A percentile compares a stretch with the other conserved stretches of the same genome.
Conservation (phyloP, 1,140 invertebrate genomes). For the Bombus cullumanus region DNA sequence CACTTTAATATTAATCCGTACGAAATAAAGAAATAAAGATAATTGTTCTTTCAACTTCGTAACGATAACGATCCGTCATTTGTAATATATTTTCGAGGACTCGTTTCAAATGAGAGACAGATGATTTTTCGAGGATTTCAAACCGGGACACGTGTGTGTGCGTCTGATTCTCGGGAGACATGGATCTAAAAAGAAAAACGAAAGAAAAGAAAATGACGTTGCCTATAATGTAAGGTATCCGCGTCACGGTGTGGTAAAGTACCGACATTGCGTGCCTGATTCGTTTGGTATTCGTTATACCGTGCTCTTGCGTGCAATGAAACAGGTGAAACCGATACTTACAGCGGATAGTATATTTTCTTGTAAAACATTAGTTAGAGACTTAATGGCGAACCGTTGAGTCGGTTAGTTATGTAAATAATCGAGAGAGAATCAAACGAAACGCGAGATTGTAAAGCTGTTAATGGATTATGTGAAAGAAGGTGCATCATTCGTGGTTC, state of each 20-base stretch:
- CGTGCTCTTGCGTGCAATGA: not conserved
- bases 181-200: not conserved
- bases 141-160: constrained; percentile 12
- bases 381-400: not conserved
- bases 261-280: constrained; percentile 18
- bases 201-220: not conserved
- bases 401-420: not conserved
- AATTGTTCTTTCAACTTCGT: constrained; percentile 54
- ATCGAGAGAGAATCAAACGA: not conserved
- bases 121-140: constrained; percentile 31
- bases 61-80: constrained; percentile 55
- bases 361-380: not conserved
- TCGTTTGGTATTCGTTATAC: not conserved
- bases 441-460: not conserved
- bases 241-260: constrained; percentile 13
- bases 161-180: constrained; percentile 17
- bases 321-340: not conserved
- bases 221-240: constrained; percentile 26
- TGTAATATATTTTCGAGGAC: constrained; percentile 59
- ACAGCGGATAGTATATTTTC: not conserved
- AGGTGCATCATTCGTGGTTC: not conserved
- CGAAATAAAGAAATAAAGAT: constrained; percentile 8
- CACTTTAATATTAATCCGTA: constrained; percentile 44
- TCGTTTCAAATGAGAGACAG: constrained; percentile 29
- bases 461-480: not conserved